A percentile compares a stretch with the other conserved stretches of the same genome.
Evolutionary conservation across 2,888 invertebrate genomes (phyloP).

Genomic region (Lasioglossum morio): DNA sequence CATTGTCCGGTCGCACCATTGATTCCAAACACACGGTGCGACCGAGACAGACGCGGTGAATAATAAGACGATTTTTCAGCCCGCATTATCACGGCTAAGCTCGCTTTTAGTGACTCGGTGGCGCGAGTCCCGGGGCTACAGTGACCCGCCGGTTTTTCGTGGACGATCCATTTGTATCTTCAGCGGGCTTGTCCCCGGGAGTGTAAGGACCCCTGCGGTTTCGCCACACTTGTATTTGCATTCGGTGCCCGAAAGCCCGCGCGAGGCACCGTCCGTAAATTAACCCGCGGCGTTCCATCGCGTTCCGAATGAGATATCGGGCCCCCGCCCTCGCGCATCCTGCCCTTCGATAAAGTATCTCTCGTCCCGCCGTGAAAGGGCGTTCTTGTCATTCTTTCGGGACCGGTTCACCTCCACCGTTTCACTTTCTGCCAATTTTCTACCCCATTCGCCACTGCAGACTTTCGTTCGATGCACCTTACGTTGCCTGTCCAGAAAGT

Average conservation of each 20-base stretch:
- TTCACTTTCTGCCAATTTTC: slow-evolving; percentile 18
- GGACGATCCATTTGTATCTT: slow-evolving; percentile 70
- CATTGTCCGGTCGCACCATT: slow-evolving; percentile 44
- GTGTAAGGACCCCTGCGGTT: slow-evolving; percentile 73
- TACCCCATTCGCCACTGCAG: neutral
- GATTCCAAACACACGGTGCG: slow-evolving; percentile 29
- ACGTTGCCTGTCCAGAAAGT: too few relatives aligned
- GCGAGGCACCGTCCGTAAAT: slow-evolving; percentile 68
- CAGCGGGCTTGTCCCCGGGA: slow-evolving; percentile 71
- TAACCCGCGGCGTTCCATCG: slow-evolving; percentile 66
- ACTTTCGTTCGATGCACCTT: neutral
- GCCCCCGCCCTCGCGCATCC: slow-evolving; percentile 58
- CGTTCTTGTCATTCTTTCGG: slow-evolving; percentile 57
- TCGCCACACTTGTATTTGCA: slow-evolving; percentile 76
- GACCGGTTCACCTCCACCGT: slow-evolving; percentile 53
- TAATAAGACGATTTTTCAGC: slow-evolving; percentile 70
- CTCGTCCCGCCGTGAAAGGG: slow-evolving; percentile 61
- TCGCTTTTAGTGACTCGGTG: slow-evolving; percentile 55
- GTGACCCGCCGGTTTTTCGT: slow-evolving; percentile 61
- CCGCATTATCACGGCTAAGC: slow-evolving; percentile 66
- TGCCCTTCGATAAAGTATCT: slow-evolving; percentile 71
- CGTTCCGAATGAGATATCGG: slow-evolving; percentile 72
- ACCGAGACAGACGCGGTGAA: slow-evolving; percentile 51
- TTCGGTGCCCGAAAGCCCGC: slow-evolving; percentile 56
- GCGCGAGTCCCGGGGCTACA: slow-evolving; percentile 25